Base-by-base conservation (phyloP, 2,797 vertebrate species). In the Trematomus bernacchii region DNA sequence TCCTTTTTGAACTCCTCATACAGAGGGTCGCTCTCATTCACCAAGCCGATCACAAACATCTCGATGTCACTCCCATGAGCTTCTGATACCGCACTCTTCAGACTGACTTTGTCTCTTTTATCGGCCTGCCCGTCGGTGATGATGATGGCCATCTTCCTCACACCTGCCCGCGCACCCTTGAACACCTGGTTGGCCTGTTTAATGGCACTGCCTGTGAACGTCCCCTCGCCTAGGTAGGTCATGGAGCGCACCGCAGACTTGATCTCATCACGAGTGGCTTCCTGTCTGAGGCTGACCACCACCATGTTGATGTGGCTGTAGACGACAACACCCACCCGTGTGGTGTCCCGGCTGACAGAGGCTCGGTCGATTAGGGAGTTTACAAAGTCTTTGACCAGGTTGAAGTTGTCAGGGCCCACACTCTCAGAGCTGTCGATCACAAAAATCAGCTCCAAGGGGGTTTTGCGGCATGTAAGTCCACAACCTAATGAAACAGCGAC, bases 381-480 rank as follows among this genome's bases (percentile, higher is more conserved):
- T 64, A 97, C 94, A 73, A 97, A 97, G 76, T 94, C 92, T 87
- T 97, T 96, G 70, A 96, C 93, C 76, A 96, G 68, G 2, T 95
- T 76, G 62, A 97, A 97, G 90, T 97, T 96, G 2, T 95, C 91
- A 0, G 93, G 96, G 3, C 96, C 96, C 21, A 97, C 94, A 0
- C 96, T 97, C 88, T 97, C 96, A 0, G 97, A 98, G 85, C 97
- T 97, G 92, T 98, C 97, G 1, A 97, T 96, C 82, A 98, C 96
- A n/a, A 98, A 97, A 10, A 97, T 89, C 2, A 98, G 84, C 87
- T 99, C 97, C 84, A 97, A 27, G 0, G 96, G 96, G 1, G 78
- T 92, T 42, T 90, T 73, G 1, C 91, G 89, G 71, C 94, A 95
- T 0, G 46, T 73, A 54, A 83, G 75, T 0, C 79, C 88, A 47